phyloP scores from a whole-genome alignment of 2,888 invertebrate genomes.

The Charanyca ferruginea region DNA sequence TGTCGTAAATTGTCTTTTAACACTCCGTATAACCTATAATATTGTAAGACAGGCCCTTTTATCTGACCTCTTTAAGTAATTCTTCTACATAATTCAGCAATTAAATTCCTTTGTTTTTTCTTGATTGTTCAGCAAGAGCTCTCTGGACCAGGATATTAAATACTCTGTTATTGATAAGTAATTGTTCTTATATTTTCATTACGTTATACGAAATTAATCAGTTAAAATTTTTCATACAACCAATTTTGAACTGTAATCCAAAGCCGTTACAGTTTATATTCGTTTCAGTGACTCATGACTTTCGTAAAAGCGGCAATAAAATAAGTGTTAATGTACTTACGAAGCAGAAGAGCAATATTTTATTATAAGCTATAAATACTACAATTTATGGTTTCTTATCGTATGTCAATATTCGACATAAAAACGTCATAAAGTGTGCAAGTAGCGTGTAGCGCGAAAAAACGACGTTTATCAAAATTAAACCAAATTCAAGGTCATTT shows the following conservation, averaged over 20 bases:
- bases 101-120: too few relatives aligned
- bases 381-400: constrained; percentile 66
- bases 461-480: constrained; percentile 19
- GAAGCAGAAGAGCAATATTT: constrained; percentile 57
- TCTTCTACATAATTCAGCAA: neutral
- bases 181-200: constrained; percentile 51
- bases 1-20: too few relatives aligned
- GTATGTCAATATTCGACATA: constrained; percentile 63
- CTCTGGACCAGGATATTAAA: constrained; percentile 35
- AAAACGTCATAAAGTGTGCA: constrained; percentile 58
- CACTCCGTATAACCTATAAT: too few relatives aligned
- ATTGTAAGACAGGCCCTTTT: too few relatives aligned
- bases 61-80: neutral
- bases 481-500: constrained; percentile 22
- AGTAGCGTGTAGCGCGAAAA: constrained; percentile 11
- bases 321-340: constrained; percentile 50
- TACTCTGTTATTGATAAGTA: constrained; percentile 36
- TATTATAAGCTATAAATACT: constrained; percentile 67
- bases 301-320: constrained; percentile 50
- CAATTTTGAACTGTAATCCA: constrained; percentile 18
- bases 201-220: constrained; percentile 46
- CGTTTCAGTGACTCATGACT: neutral
- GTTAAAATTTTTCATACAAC: neutral
- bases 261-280: constrained; percentile 15
- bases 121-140: constrained; percentile 4